Base-by-base conservation (phyloP, 1,140 invertebrate species). In the Melipona quadrifasciata region DNA sequence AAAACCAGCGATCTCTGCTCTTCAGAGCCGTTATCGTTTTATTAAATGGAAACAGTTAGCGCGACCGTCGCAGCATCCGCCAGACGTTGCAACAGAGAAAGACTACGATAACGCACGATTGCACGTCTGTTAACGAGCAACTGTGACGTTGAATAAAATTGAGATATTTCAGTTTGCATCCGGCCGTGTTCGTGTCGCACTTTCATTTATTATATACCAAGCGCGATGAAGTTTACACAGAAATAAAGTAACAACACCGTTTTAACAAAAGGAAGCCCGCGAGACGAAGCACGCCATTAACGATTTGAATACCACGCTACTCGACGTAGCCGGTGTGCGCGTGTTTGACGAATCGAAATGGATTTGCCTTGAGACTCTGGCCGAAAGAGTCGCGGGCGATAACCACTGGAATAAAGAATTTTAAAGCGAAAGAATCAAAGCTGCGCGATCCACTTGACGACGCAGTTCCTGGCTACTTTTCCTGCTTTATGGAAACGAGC, bases 401-500 rank as follows among this genome's bases (percentile, higher is more conserved):
- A 73, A 53, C 1, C 12, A 12, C 5, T 47, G 14, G 0, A 31
- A 27, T 21, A 53, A 76, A 57, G 68, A 68, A 76, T 76, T 68
- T 55, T 67, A 57, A 72, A 3, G 27, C 19, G 61, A 27, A 53
- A 61, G 21, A 27, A 21, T 80, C 68, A 77, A 76, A 80, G 64
- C 61, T 64, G 39, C n/a, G 55, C 31, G 74, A 68, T 61, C 55
- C 64, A 47, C 55, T 51, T 65, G 51, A 79, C 68, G 57, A 76
- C 47, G 82, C 39, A 61, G 64, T 68, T 58, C 4, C n/a, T 8
- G 51, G 24, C 39, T 75, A 51, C 21, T 70, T 74, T 86, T 83
- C 57, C 65, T 65, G 65, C 71, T 75, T 74, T 39, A 74, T 68
- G 53, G 39, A 83, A 88, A 80, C 57, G 67, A 61, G 53, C 34